These are phyloP conservation scores for Mycteria americana DNA, from an alignment of 2,797 vertebrate species.

Conservation along the genomic window DNA sequence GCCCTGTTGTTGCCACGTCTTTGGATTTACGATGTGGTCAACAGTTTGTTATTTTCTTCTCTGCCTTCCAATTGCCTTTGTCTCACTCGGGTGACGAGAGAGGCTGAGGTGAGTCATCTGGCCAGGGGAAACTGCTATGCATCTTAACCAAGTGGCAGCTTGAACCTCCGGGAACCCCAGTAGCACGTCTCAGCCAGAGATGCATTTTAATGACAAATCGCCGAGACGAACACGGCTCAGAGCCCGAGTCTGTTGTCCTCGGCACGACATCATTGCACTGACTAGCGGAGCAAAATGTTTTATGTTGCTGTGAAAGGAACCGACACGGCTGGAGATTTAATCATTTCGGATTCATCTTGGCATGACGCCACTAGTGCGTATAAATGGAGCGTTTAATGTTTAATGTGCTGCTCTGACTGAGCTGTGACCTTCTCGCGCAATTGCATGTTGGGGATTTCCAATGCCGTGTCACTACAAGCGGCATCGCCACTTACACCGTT, in stretches of 20 bases:
- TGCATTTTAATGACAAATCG: not conserved
- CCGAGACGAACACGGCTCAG: not conserved
- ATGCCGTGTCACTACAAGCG: not conserved
- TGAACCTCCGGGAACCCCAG: not conserved
- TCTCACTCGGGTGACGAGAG: not conserved
- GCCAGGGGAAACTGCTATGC: not conserved
- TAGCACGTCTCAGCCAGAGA: not conserved
- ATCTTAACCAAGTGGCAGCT: not conserved
- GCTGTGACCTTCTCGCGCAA: not conserved
- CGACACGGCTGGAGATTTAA: slow-evolving; percentile 45
- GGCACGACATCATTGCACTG: not conserved
- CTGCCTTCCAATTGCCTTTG: slow-evolving; percentile 5
- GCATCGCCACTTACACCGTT: not conserved
- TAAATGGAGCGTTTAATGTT: slow-evolving; percentile 45
- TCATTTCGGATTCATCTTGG: slow-evolving; percentile 45
- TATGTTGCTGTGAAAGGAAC: slow-evolving; percentile 42
- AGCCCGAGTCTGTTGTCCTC: not conserved
- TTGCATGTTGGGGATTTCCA: not conserved
- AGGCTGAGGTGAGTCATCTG: slow-evolving; percentile 4
- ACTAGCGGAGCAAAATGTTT: slow-evolving; percentile 27
- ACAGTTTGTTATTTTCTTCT: slow-evolving; percentile 39
- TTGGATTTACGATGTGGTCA: slow-evolving; percentile 27
- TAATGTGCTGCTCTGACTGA: slow-evolving; percentile 27
- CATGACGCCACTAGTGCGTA: not conserved
- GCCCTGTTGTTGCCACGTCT: not conserved